Evolutionary conservation across 2,797 vertebrate species (phyloP).

Genomic region (Varecia variegata): DNA sequence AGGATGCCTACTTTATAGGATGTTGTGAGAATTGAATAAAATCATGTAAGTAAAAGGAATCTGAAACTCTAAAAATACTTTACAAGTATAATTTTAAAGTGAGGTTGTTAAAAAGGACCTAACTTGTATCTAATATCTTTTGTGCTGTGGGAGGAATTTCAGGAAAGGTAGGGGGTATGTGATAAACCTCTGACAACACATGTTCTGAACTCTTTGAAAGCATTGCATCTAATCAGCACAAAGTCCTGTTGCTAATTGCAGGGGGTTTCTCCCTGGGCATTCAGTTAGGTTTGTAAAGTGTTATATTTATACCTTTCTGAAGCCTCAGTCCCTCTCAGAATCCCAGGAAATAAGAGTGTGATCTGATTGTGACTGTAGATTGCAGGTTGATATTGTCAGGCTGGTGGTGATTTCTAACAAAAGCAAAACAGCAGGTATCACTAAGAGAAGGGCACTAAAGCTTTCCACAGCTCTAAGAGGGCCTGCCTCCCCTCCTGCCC

Average conservation of each 20-base stretch:
- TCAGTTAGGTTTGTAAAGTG: slow-evolving; percentile 61
- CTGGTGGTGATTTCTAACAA: slow-evolving; percentile 80
- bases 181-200: neutral
- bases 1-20: neutral
- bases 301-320: slow-evolving; percentile 84
- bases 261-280: slow-evolving; percentile 69
- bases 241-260: slow-evolving; percentile 70
- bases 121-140: slow-evolving; percentile 1
- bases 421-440: slow-evolving; percentile 76
- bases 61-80: slow-evolving; percentile 25
- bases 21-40: neutral
- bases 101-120: neutral
- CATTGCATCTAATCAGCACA: slow-evolving; percentile 62
- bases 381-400: slow-evolving; percentile 72
- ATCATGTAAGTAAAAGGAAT: neutral
- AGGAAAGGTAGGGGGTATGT: neutral
- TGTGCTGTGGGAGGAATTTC: neutral
- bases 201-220: slow-evolving; percentile 62
- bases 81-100: slow-evolving; percentile 13
- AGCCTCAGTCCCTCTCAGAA: slow-evolving; percentile 54
- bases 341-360: slow-evolving; percentile 66
- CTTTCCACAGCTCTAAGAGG: slow-evolving; percentile 46
- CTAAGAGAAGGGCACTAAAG: slow-evolving; percentile 63
- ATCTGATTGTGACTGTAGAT: slow-evolving; percentile 81
- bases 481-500: neutral